Percentiles rank a stretch among this genome's conserved stretches.
Evolutionary conservation across 2,888 invertebrate species (phyloP).

Genomic region (Agrotis segetum): DNA sequence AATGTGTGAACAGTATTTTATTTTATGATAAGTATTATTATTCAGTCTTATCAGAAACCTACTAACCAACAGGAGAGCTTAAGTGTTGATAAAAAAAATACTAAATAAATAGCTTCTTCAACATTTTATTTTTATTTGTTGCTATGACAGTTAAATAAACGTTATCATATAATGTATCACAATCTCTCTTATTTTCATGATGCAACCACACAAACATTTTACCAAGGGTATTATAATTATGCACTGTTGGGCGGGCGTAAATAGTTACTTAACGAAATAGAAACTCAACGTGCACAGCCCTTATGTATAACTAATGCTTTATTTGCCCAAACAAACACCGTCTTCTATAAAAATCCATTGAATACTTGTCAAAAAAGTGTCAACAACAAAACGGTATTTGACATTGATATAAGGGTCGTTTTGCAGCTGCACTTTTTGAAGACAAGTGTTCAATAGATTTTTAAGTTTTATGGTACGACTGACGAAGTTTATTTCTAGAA

Average conservation of each 20-base stretch:
- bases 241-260: too few species aligned
- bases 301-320: neutral
- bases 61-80: slow-evolving; percentile 18
- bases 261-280: too few species aligned
- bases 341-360: too few species aligned
- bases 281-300: neutral
- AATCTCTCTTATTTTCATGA: neutral
- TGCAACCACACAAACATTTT: too few species aligned
- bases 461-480: too few species aligned
- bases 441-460: too few species aligned
- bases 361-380: too few species aligned
- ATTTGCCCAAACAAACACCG: neutral
- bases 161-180: slow-evolving; percentile 8
- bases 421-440: too few species aligned
- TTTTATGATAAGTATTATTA: slow-evolving; percentile 29
- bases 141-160: slow-evolving; percentile 9
- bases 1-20: slow-evolving; percentile 21
- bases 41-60: slow-evolving; percentile 18
- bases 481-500: neutral
- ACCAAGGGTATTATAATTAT: too few species aligned
- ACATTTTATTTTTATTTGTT: slow-evolving; percentile 13
- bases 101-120: slow-evolving; percentile 16
- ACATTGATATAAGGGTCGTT: too few species aligned
- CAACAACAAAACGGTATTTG: too few species aligned
- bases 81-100: slow-evolving; percentile 14